Conservation (phyloP, 1,140 invertebrate species). For the Drosophila orena region DNA sequence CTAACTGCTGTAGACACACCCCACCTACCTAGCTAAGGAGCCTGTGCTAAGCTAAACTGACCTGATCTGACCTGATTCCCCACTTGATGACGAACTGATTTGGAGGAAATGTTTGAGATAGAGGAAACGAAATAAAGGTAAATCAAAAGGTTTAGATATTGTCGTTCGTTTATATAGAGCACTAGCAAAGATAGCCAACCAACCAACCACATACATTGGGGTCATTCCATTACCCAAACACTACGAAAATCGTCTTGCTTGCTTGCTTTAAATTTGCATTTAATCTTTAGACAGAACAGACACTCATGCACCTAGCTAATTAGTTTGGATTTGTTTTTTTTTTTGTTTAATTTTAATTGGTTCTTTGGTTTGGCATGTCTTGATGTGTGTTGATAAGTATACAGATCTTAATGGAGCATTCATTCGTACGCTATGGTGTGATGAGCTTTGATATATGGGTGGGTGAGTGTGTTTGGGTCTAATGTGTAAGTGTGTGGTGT, state of each 20-base stretch:
- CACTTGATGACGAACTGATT: slow-evolving; percentile 67
- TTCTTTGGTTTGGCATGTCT: slow-evolving; percentile 17
- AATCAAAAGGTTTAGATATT: slow-evolving; percentile 34
- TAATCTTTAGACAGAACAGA: slow-evolving; percentile 61
- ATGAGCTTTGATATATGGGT: neutral
- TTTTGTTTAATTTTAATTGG: slow-evolving; percentile 13
- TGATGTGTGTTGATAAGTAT: slow-evolving; percentile 27
- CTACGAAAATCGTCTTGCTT: slow-evolving; percentile 46
- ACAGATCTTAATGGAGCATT: slow-evolving; percentile 54
- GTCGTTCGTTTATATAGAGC: slow-evolving; percentile 31
- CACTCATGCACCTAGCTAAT: slow-evolving; percentile 77
- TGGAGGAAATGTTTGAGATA: slow-evolving; percentile 50
- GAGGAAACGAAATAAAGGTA: slow-evolving; percentile 44
- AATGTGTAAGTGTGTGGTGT: neutral
- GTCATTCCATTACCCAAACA: slow-evolving; percentile 47
- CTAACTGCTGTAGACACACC: slow-evolving; percentile 9
- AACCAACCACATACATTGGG: slow-evolving; percentile 49
- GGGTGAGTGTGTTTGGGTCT: neutral
- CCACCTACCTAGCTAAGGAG: slow-evolving; percentile 31
- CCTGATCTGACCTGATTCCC: slow-evolving; percentile 39
- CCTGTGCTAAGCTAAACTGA: slow-evolving; percentile 37
- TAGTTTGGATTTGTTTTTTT: slow-evolving; percentile 41
- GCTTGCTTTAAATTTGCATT: slow-evolving; percentile 40
- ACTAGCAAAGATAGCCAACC: slow-evolving; percentile 43
- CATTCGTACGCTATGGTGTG: slow-evolving; percentile 64